Base-by-base conservation (phyloP, 2,888 invertebrate genomes). In the Catonia carolina region DNA sequence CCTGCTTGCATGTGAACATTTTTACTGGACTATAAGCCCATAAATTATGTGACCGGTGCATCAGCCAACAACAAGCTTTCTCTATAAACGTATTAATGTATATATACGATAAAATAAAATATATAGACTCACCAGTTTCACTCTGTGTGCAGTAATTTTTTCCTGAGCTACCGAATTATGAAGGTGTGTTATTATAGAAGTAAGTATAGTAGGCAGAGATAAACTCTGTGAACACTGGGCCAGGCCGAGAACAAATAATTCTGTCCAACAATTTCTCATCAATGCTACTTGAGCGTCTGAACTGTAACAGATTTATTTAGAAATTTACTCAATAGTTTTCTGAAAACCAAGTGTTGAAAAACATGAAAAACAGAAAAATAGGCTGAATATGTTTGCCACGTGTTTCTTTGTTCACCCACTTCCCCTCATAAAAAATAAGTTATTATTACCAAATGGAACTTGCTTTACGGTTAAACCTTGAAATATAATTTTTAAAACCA, bases 191-290 rank as follows among this genome's bases (percentile, higher is more conserved):
- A 86, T 81, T 70, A 93, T 82, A 61, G 89, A 88, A 22, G 89
- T 85, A 64, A 97, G 77, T 66, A 96, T 86, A 52, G 89, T 83
- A 53, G 83, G 76, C 60, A 96, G 78, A 7, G 87, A 86, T 67
- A 94, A 76, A 22, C 85, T 82, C 56, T 84, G 80, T 0, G 89
- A 81, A 69, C 89, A 89, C 73, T 95, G 93, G 10, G 92, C 87
- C 62, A 98, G 77, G 0, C 95, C 95, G 31, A 98, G 78, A 1
- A 89, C 85, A 71, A 98, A 91, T 60, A 98, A 72, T 69, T 95
- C 92, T 58, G 92, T 85, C 97, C 97, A 98, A 67, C 90, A 89
- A 55, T 85, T 84, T 69, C 89, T 86, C 61, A 97, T 78, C 37
- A 97, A 74, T 0, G 84, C 80, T 64, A 89, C 86, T 76, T 96